Base-by-base conservation (phyloP, 2,888 invertebrate species). In the Drosophila neonasuta region DNA sequence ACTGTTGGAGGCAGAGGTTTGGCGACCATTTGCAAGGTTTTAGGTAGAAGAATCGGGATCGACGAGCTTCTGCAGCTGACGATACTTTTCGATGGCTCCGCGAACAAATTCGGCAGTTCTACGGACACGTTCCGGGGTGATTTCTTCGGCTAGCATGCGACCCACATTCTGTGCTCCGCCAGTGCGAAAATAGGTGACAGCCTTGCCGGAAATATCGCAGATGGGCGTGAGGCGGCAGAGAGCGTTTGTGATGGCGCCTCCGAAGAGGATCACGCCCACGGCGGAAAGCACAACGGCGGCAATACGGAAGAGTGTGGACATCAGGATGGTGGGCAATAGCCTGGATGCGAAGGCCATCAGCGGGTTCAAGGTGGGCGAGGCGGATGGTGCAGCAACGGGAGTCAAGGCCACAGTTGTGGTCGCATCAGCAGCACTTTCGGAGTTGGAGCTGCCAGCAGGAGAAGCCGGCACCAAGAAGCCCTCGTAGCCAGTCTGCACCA, bases 141-240 rank as follows among this genome's bases (percentile, higher is more conserved):
- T 91, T 75, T 88, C 91, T 4, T 87, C 86, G 29, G 87, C 89
- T 10, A 91, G 46, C 83, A 89, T 88, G 50, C 89, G 88, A 3
- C 89, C 89, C 52, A 91, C 79, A 62, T 87, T 86, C 2, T 88
- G 89, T 3, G 89, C 80, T 0, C 88, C 82, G 4, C 83, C 81
- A 3, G 83, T 77, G 11, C 84, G 76, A 10, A 91, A 66, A 34
- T 90, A 88, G 9, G 87, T 80, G 0, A 89, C 72, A n/a, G 89
- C 88, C 11, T 83, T 86, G 50, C 85, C 86, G 3, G 91, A 91
- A 58, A 93, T 91, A 10, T 92, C 91, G 76, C 94, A 94, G 55
- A 94, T 71, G 1, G 93, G 92, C 0, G 94, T 93, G 4, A 93
- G 86, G 5, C 92, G 91, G 79, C 94, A 94, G 0, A 94, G 79